Evolutionary conservation across 2,888 invertebrate genomes (phyloP), one percentile per base, ranked within the genome.

Genomic region (Agonum fuliginosum): DNA sequence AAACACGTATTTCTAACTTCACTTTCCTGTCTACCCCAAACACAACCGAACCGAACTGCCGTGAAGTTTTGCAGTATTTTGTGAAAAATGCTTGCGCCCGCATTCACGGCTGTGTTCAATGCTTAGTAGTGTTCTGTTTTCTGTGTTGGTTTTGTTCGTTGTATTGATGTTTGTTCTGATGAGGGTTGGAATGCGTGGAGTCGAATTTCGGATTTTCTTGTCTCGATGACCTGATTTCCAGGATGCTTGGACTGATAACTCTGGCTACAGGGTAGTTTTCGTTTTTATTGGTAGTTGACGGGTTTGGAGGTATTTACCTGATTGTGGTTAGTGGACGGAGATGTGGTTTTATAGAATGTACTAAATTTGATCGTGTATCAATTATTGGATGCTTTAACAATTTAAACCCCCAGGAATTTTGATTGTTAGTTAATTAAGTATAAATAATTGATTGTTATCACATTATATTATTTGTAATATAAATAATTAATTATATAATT

Each of bases 181-280:
- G 58, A 62, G 14, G 34, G 58, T 17, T 30, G 58, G 58, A 62
- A 62, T 62, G 27, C 12, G 54, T 27, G 6, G 30, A 30, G 17
- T 62, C 30, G 27, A 30, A 62, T 30, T 62, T 30, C 58, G 30
- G 30, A 14, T 62, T 46, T 62, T 30, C 58, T 62, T 62, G 58
- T 30, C 58, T 62, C 30, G 14, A 8, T 62, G 58, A 62, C 30
- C 58, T 62, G 58, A 62, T 62, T 62, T 62, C 14, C 58, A 62
- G 30, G 58, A 30, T 62, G 30, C 17, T 30, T 51, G 12, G 17
- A 62, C 58, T 62, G 58, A 17, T 30, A 8, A 8, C 8, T 30
- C 30, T 30, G 12, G 14, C 8, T 30, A n/a, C n/a, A n/a, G n/a
- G n/a, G n/a, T n/a, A n/a, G n/a, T n/a, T n/a, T n/a, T n/a, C 17